These are phyloP conservation scores for Felis chaus DNA, from an alignment of 2,113 vertebrate genomes.

Conservation along the genomic window DNA sequence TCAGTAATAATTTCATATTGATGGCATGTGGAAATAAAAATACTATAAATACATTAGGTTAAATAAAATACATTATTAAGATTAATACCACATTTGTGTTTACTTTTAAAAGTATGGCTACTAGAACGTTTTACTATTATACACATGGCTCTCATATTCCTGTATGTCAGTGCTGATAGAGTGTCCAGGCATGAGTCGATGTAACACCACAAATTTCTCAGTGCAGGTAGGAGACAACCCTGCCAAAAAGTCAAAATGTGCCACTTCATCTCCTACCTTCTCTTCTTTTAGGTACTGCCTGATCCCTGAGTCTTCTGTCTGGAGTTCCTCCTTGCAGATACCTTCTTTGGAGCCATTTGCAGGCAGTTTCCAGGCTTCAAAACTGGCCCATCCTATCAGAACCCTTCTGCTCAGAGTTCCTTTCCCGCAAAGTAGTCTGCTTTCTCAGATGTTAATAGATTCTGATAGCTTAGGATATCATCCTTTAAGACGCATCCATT, in stretches of 20 bases:
- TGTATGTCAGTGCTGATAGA: accelerated
- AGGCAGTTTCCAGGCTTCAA: neutral
- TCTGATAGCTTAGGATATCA: neutral
- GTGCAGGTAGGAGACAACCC: neutral
- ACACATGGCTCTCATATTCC: neutral
- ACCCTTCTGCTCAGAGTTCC: neutral
- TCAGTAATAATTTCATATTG: neutral
- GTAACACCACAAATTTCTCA: neutral
- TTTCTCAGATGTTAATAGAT: neutral
- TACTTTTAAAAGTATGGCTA: neutral
- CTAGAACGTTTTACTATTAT: neutral
- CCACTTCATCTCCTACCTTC: neutral
- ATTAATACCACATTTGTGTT: neutral
- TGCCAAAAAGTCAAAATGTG: neutral
- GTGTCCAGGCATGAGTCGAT: neutral
- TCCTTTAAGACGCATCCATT: neutral
- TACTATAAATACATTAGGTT: neutral
- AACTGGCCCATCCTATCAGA: neutral
- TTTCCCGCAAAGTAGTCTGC: neutral
- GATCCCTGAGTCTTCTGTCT: neutral
- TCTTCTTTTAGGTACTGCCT: neutral
- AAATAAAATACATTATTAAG: neutral
- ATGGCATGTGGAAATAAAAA: neutral
- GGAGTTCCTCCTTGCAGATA: neutral
- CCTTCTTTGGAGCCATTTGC: neutral